These are phyloP conservation scores for Melanerpes aurifrons DNA, from an alignment of 2,113 vertebrate genomes.

Conservation along the genomic window DNA sequence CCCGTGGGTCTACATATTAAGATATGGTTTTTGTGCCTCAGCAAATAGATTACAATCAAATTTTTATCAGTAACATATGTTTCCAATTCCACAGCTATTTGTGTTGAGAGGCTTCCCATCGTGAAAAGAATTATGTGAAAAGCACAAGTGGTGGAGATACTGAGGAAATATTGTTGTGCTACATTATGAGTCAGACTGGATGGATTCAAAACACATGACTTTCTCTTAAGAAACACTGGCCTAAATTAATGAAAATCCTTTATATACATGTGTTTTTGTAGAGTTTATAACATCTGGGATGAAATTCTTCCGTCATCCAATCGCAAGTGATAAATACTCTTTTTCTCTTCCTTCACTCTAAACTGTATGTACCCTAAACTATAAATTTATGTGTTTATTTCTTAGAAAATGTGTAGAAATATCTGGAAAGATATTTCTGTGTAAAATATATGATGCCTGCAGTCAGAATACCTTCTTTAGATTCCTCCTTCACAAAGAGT, in stretches of 20 bases:
- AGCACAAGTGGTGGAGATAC: neutral
- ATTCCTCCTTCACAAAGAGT: neutral
- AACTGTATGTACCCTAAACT: neutral
- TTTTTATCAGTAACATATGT: neutral
- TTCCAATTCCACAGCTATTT: neutral
- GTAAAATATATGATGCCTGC: neutral
- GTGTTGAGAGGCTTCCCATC: neutral
- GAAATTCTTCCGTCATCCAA: neutral
- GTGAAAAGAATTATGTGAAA: neutral
- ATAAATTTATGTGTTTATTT: neutral
- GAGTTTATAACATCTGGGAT: neutral
- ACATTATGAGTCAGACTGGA: constrained; percentile 15
- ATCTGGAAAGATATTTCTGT: neutral
- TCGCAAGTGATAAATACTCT: neutral
- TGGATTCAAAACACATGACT: constrained; percentile 2
- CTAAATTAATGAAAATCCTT: neutral
- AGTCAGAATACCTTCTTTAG: neutral
- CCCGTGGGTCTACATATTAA: neutral
- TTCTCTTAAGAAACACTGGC: neutral
- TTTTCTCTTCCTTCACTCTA: neutral
- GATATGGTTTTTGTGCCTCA: neutral
- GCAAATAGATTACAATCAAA: neutral
- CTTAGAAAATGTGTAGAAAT: no score
- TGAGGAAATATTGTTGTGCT: neutral
- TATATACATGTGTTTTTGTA: neutral